A percentile compares a stretch with the other conserved stretches of the same genome.
Evolutionary conservation across 2,888 invertebrate species (phyloP).

Genomic region (Nycteola revayana): DNA sequence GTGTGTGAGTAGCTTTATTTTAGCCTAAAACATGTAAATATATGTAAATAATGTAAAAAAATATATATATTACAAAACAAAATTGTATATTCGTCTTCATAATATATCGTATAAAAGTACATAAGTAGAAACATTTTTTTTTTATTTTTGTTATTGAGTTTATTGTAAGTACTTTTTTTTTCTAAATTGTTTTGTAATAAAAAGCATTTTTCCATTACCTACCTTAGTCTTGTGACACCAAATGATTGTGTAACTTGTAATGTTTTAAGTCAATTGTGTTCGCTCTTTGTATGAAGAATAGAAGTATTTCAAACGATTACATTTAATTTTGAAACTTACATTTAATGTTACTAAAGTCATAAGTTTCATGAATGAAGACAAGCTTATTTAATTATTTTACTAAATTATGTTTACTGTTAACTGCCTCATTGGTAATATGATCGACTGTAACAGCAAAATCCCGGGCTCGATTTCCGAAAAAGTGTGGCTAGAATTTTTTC

Average conservation of each 20-base stretch:
- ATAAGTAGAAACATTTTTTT: slow-evolving; percentile 52
- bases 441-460: no score
- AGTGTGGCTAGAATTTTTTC: no score
- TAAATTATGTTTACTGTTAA: no score
- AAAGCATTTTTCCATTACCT: slow-evolving; percentile 47
- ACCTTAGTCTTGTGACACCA: slow-evolving; percentile 54
- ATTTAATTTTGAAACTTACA: no score
- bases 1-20: slow-evolving; percentile 43
- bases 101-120: slow-evolving; percentile 48
- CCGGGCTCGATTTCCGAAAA: no score
- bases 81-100: slow-evolving; percentile 59
- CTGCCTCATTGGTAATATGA: no score
- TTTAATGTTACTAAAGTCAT: no score
- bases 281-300: slow-evolving; percentile 14
- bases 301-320: slow-evolving; percentile 1
- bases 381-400: no score
- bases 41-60: slow-evolving; percentile 65
- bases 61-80: slow-evolving; percentile 36
- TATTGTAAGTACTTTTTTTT: slow-evolving; percentile 24
- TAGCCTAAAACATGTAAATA: slow-evolving; percentile 46
- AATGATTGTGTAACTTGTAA: slow-evolving; percentile 41
- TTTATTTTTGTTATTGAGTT: slow-evolving; percentile 47
- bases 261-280: slow-evolving; percentile 26
- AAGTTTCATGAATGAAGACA: no score
- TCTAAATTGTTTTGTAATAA: slow-evolving; percentile 38